phyloP scores from a whole-genome alignment of 2,888 invertebrate species.

The Scotopteryx bipunctaria region DNA sequence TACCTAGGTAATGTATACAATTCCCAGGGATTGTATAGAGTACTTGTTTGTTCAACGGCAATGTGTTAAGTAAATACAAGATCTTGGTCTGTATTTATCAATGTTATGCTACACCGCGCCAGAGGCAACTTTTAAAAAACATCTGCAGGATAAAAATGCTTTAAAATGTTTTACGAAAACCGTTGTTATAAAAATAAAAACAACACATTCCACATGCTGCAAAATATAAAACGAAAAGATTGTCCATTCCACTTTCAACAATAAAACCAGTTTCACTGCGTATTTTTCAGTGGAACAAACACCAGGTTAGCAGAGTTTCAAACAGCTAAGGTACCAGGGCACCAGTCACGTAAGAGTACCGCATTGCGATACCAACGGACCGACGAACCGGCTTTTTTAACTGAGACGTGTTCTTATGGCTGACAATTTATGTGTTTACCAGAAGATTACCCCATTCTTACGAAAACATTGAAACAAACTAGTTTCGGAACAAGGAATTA shows the following conservation, averaged over 20 bases:
- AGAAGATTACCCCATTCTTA: neutral
- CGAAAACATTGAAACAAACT: constrained; percentile 8
- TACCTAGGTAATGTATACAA: too few relatives aligned
- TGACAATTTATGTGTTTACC: constrained; percentile 19
- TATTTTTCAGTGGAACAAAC: constrained; percentile 29
- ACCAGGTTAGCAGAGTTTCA: constrained; percentile 31
- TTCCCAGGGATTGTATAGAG: too few relatives aligned
- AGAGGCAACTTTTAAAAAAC: too few relatives aligned
- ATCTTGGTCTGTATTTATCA: too few relatives aligned
- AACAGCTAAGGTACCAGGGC: constrained; percentile 42
- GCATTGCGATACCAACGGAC: constrained; percentile 59
- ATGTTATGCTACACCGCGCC: too few relatives aligned
- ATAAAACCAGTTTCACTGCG: constrained; percentile 19
- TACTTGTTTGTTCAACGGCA: too few relatives aligned
- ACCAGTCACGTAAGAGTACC: constrained; percentile 71
- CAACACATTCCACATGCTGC: neutral
- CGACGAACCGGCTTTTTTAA: constrained; percentile 29
- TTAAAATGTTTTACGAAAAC: constrained; percentile 6
- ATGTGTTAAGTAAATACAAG: too few relatives aligned
- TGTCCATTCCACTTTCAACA: constrained; percentile 16
- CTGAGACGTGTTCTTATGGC: constrained; percentile 20
- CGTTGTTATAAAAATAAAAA: constrained; percentile 14
- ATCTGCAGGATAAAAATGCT: neutral
- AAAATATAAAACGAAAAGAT: constrained; percentile 17
- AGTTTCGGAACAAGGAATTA: neutral